A percentile compares a stretch with the other conserved stretches of the same genome.
These are phyloP conservation scores for Orthonevra nobilis DNA, from an alignment of 2,888 invertebrate species.

Conservation along the genomic window DNA sequence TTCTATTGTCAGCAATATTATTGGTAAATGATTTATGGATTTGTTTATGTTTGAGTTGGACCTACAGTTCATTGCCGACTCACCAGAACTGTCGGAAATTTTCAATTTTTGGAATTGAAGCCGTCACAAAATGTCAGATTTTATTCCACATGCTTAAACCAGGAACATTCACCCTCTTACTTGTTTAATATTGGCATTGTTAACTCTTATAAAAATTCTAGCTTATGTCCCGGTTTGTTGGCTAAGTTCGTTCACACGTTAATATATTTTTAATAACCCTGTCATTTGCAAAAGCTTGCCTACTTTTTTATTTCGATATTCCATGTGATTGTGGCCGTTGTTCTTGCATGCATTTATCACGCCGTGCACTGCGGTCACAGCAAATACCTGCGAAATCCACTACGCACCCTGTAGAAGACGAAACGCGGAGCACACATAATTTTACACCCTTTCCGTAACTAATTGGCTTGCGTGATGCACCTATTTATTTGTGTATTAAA, in stretches of 20 bases:
- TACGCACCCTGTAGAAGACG: neutral
- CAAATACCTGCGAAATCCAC: conserved; percentile 30
- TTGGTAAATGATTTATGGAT: too few species aligned
- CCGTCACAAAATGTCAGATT: too few species aligned
- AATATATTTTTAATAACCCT: conserved; percentile 56
- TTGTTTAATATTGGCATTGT: too few species aligned
- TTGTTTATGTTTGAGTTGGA: too few species aligned
- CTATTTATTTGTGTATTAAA: conserved; percentile 57
- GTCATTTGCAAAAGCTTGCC: conserved; percentile 19
- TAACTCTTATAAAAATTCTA: too few species aligned
- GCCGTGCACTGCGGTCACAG: conserved; percentile 18
- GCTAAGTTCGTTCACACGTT: conserved; percentile 20
- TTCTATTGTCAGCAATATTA: too few species aligned
- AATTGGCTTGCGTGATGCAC: conserved; percentile 68
- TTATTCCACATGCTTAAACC: too few species aligned
- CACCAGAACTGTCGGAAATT: too few species aligned
- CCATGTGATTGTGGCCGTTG: conserved; percentile 35
- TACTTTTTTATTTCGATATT: neutral
- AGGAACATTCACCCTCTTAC: too few species aligned
- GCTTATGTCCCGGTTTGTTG: too few species aligned
- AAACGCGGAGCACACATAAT: conserved; percentile 29
- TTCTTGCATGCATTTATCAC: conserved; percentile 53
- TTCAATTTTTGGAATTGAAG: too few species aligned
- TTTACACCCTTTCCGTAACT: conserved; percentile 69
- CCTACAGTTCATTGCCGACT: too few species aligned